Evolutionary conservation across 2,797 vertebrate species (phyloP).

Genomic region (Hybognathus amarus): DNA sequence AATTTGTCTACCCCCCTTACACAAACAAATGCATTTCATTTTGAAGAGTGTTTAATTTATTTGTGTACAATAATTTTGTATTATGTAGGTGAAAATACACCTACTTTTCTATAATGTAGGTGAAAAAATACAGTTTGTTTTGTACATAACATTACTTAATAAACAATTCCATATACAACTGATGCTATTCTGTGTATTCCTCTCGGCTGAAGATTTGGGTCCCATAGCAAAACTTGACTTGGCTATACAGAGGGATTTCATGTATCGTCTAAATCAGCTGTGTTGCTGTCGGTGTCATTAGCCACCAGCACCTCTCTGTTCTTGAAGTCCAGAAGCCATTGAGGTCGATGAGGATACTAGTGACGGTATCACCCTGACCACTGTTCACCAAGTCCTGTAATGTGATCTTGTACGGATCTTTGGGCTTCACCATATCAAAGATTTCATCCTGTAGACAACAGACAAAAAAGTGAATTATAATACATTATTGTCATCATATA

Average conservation of each 20-base stretch:
- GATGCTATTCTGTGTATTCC: neutral
- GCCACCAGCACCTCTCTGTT: conserved; percentile 97
- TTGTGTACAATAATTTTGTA: conserved; percentile 30
- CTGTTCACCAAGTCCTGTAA: conserved; percentile 97
- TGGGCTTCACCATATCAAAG: conserved; percentile 99
- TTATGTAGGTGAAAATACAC: conserved; percentile 25
- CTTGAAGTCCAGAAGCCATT: conserved; percentile 98
- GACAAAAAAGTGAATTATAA: neutral
- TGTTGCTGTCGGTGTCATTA: conserved; percentile 83
- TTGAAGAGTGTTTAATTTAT: conserved; percentile 46
- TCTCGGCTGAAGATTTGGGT: neutral
- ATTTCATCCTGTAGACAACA: conserved; percentile 89
- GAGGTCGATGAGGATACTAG: conserved; percentile 96
- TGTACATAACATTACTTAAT: conserved; percentile 43
- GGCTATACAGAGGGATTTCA: conserved; percentile 67
- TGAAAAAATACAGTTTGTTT: conserved; percentile 34
- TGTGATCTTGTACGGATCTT: conserved; percentile 93
- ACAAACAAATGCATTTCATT: conserved; percentile 18
- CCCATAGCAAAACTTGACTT: neutral
- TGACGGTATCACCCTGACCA: conserved; percentile 96
- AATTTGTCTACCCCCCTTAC: neutral
- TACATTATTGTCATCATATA: neutral
- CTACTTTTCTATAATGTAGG: conserved; percentile 30
- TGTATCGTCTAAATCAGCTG: conserved; percentile 84
- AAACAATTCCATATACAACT: conserved; percentile 37